Evolutionary conservation across 2,888 invertebrate genomes (phyloP), one percentile per base, ranked within the genome.

Genomic region (Ferrisia virgata): DNA sequence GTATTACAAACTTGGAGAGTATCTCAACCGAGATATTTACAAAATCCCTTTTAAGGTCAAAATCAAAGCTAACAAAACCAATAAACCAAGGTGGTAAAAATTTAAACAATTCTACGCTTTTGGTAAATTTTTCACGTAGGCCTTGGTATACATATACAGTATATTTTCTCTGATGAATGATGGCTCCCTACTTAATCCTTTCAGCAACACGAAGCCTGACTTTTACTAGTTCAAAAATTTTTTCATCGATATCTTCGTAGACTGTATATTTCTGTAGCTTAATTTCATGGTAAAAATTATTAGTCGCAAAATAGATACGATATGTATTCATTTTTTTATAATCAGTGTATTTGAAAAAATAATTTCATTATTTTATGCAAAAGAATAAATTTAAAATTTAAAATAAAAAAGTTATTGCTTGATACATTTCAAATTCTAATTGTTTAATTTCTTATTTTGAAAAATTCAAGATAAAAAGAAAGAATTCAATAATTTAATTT

Each of bases 1-100:
- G n/a, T n/a, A n/a, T 28, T 11, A 11, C 11, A 22, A 64, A 64
- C 11, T 64, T 1, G 58, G 15, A 8, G 28, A 64, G 25, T 64
- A 64, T 64, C 28, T 28, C 11, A 64, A 25, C 58, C 25, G 28
- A 64, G 58, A 64, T 28, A 64, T 64, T 64, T 64, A 11, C 58
- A 64, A 64, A 64, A 64, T 64, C 58, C 58, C 58, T 64, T 64
- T 64, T 64, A 11, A 64, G 58, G 58, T 64, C 58, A 64, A 28
- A 64, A 64, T 64, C 58, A 64, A 64, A 64, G 28, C 58, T 64
- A 64, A 64, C 28, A 64, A 64, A 64, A 25, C 28, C 58, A 64
- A 64, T 64, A 64, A 64, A 64, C 58, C 58, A 25, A 64, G 58
- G 28, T 64, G 58, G 28, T 28, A 64, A 28, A 64, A 64, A 11